Base-by-base conservation (phyloP, 2,113 vertebrate species). In the Chlorodrepanis virens region DNA sequence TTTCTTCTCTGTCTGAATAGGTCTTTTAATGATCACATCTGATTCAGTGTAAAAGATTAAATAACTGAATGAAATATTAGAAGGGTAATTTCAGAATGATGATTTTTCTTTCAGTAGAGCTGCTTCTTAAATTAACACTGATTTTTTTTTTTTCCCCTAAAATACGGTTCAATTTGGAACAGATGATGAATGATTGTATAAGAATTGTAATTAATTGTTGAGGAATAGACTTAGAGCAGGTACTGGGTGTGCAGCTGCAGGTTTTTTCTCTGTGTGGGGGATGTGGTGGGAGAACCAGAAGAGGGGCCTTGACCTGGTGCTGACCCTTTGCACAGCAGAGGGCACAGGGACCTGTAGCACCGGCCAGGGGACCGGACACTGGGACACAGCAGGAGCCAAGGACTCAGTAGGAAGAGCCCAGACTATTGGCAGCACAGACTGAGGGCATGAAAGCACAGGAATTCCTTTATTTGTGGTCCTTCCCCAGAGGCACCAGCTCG, bases 351-450 rank as follows among this genome's bases (percentile, higher is more conserved):
- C 21, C 29, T 42, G 40, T 63, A 57, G 29, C 40, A 63, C 9
- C 0, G 2, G 11, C 24, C 21, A 3, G 35, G 29, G 7, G 40
- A 49, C 8, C 0, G 0, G 40, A 5, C 17, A 25, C 31, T 49
- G 3, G 17, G 25, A 18, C 35, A 35, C 42, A 57, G 33, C 42
- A 50, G 76, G 50, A 72, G 50, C 67, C 42, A 18, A 27, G 31
- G 42, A 2, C 35, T 64, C 42, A 19, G 76, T 14, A 35, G 35
- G 31, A 33, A 35, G 8, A 64, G 8, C 14, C 31, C 42, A 56
- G 42, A 19, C 23, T 22, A 6, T 5, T 0, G 0, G 8, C 2
- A 12, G 12, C 47, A 37, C 22, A n/a, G 5, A 12, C 9, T 50
- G 31, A 33, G 8, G 25, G 37, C 65, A 10, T 33, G 25, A 80